Conservation (phyloP, 2,888 invertebrate species). For the Meganola albula region DNA sequence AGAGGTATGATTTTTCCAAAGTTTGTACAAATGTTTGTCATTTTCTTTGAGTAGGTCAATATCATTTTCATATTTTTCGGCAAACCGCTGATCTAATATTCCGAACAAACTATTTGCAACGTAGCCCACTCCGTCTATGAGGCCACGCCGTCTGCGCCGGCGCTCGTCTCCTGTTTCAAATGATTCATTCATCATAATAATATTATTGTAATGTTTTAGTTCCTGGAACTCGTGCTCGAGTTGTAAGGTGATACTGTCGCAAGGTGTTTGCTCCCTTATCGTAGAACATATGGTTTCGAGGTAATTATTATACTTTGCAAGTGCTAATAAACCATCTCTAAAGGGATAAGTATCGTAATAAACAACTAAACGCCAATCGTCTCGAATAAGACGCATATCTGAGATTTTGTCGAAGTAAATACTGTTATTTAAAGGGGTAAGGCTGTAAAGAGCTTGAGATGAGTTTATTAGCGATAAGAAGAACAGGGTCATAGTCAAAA, state of each 20-base stretch:
- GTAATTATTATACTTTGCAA: neutral
- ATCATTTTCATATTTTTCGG: neutral
- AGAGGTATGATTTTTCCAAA: conserved; percentile 14
- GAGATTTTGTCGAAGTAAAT: neutral
- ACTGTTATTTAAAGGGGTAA: neutral
- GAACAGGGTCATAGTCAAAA: neutral
- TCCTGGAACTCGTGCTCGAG: conserved; percentile 5
- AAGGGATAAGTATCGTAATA: neutral
- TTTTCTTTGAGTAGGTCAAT: conserved; percentile 1
- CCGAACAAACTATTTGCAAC: conserved; percentile 9
- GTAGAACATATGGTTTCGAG: neutral
- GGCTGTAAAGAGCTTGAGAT: neutral
- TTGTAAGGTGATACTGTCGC: conserved; percentile 1
- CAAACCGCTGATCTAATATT: neutral
- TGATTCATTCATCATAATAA: conserved; percentile 14
- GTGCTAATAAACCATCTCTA: neutral
- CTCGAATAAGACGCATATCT: neutral
- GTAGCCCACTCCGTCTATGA: conserved; percentile 9
- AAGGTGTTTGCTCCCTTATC: neutral
- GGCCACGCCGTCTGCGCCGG: conserved; percentile 2
- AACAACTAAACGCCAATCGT: neutral
- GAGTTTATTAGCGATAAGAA: neutral
- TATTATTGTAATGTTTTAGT: conserved; percentile 10
- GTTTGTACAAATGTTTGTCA: neutral
- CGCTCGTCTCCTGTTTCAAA: conserved; percentile 8